Base-by-base conservation (phyloP, 2,888 invertebrate genomes). In the Carpatolechia fugitivella region DNA sequence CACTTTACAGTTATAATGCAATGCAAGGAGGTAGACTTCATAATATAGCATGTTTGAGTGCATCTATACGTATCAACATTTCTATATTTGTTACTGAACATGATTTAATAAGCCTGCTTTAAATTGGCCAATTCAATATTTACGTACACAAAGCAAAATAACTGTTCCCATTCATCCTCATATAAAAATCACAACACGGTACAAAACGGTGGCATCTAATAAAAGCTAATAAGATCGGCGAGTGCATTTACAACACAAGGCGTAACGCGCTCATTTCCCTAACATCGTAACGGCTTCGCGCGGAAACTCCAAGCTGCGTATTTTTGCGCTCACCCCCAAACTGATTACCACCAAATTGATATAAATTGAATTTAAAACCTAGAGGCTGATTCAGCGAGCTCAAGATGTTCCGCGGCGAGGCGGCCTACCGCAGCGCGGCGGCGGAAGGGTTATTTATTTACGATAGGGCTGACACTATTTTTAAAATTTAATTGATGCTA, bases 361-460 rank as follows among this genome's bases (percentile, higher is more conserved):
- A 90, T 82, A 88, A 90, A 89, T 89, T 88, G 88, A 85, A 88
- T 89, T 86, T 88, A 82, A 87, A 88, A 86, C 80, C 87, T 76
- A 76, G 76, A 82, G 75, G 69, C 73, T 73, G 75, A 72, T 72
- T 74, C 68, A 71, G 54, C 65, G 65, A 56, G 62, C 65, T 63
- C 71, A 72, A 76, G 76, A 81, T 73, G 78, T 54, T 8, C 33
- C 10, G 5, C 5, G 44, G n/a, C 13, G 44, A 10, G 29, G 67
- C 65, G 66, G 64, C 70, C 65, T 62, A 58, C 56, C 57, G 62
- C 63, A 58, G 57, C 58, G 14, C 63, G 59, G 57, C 58, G 14
- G 41, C 18, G 74, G 73, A 85, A 82, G 88, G 84, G 85, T 85
- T 86, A 80, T 79, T 82, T 80, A 76, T 76, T 68, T 66, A 63